Conservation (phyloP, 2,797 vertebrate genomes). For the Triplophysa yarkandensis region DNA sequence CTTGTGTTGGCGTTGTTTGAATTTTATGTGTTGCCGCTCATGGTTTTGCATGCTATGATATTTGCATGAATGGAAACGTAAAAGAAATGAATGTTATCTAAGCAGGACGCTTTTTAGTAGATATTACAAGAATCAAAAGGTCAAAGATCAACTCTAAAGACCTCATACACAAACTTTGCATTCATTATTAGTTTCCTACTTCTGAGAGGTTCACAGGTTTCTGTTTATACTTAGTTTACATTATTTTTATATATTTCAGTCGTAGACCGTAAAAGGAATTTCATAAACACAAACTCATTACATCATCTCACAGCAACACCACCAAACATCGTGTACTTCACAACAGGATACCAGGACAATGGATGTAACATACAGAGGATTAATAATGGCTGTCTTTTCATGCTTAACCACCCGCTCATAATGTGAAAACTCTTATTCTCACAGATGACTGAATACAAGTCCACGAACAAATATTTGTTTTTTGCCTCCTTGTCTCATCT, state of each 20-base stretch:
- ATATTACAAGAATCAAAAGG: background rate
- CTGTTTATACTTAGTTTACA: too few relatives aligned
- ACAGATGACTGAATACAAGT: background rate
- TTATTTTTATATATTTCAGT: too few relatives aligned
- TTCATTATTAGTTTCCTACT: too few relatives aligned
- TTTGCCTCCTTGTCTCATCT: background rate
- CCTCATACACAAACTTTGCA: background rate
- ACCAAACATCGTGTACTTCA: background rate
- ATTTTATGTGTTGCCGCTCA: background rate
- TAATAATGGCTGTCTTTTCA: background rate
- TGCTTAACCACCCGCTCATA: background rate
- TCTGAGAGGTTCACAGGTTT: too few relatives aligned
- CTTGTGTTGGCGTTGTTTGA: background rate
- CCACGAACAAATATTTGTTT: conserved; percentile 15
- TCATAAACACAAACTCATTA: conserved; percentile 2
- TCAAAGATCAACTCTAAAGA: background rate
- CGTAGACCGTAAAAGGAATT: background rate
- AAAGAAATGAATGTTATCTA: conserved; percentile 5
- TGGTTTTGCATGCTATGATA: background rate
- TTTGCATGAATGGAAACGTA: conserved; percentile 18
- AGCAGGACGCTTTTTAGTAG: conserved; percentile 17
- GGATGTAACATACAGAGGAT: background rate
- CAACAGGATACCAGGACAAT: background rate
- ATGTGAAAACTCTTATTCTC: background rate
- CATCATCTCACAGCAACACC: conserved; percentile 13